These are phyloP conservation scores for Enteromius viviparus DNA, from an alignment of 2,797 vertebrate genomes.

Conservation along the genomic window DNA sequence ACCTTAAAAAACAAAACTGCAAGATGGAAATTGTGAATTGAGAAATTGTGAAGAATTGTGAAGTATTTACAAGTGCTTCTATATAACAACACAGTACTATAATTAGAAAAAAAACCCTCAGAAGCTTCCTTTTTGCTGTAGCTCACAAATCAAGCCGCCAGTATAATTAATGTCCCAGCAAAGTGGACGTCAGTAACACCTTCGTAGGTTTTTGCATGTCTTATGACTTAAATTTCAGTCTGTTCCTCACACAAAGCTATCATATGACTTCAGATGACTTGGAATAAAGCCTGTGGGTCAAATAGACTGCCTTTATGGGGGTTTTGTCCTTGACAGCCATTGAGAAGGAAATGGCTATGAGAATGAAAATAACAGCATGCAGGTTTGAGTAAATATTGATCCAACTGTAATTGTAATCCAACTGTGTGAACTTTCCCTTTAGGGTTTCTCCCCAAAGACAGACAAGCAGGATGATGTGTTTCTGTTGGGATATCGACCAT, in stretches of 20 bases:
- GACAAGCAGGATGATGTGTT: background rate
- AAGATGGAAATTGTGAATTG: too few species aligned
- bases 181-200: background rate
- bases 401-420: background rate
- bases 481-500: conserved; percentile 3
- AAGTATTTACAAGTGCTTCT: background rate
- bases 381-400: background rate
- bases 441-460: background rate
- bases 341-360: background rate
- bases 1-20: too few species aligned
- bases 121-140: background rate
- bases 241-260: background rate
- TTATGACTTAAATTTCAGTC: background rate
- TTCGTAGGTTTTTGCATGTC: background rate
- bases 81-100: too few species aligned
- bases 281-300: too few species aligned
- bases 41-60: too few species aligned
- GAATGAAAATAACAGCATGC: background rate
- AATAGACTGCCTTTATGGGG: background rate
- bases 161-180: background rate
- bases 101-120: background rate
- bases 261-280: conserved; percentile 7
- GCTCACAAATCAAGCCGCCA: background rate
- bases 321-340: background rate
- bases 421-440: background rate